Percentiles rank a stretch among this genome's conserved stretches.
Conservation (phyloP, 2,888 invertebrate species). For the Stenotaenia linearis region DNA sequence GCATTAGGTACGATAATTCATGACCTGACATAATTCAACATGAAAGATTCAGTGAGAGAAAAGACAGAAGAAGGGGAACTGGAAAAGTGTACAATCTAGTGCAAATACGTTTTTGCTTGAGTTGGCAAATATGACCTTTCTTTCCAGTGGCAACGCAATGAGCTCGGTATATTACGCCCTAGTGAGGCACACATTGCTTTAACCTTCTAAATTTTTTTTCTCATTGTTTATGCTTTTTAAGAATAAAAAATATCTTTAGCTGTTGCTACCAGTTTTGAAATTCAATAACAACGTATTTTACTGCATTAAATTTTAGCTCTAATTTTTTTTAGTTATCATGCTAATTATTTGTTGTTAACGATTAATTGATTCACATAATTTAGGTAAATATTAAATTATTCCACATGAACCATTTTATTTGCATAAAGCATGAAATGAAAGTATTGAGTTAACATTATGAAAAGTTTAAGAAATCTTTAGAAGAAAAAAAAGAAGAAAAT, state of each 20-base stretch:
- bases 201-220: neutral
- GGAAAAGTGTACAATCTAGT: neutral
- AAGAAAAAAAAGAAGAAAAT: no score
- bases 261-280: no score
- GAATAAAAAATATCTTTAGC: no score
- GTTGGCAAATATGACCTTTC: constrained; percentile 10
- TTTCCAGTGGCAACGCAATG: neutral
- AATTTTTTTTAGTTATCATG: neutral
- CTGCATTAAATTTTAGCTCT: neutral
- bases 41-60: neutral
- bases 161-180: neutral
- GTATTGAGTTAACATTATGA: no score
- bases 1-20: constrained; percentile 10
- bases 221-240: neutral
- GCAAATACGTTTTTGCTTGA: constrained; percentile 8
- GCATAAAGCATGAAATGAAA: no score
- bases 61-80: neutral
- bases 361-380: neutral
- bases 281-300: no score
- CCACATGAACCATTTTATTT: neutral
- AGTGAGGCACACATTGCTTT: neutral
- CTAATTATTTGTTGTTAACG: neutral
- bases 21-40: neutral
- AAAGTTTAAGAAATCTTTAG: neutral
- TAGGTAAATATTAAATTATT: neutral